Percentiles rank a stretch among this genome's conserved stretches.
These are phyloP conservation scores for Erebia palarica DNA, from an alignment of 2,888 invertebrate genomes.

Conservation along the genomic window DNA sequence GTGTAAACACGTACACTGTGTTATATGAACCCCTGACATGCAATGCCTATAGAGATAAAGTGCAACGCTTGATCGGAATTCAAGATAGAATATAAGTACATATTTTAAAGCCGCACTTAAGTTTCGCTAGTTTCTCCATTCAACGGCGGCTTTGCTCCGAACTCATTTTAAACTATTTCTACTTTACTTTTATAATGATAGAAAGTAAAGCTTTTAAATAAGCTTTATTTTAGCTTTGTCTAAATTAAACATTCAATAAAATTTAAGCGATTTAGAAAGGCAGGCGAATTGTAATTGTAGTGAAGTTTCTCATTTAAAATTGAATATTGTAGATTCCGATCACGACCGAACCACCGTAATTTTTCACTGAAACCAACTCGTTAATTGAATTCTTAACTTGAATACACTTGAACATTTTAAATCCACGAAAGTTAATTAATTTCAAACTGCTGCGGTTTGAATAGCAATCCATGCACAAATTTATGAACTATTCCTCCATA, in stretches of 20 bases:
- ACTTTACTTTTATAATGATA: not conserved
- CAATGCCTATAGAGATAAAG: conserved; percentile 10
- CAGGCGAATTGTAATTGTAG: conserved; percentile 21
- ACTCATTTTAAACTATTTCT: conserved; percentile 14
- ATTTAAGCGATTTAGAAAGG: conserved; percentile 15
- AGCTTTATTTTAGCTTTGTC: not conserved
- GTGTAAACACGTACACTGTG: conserved; percentile 18
- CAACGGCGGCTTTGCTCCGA: not conserved
- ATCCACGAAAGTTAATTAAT: conserved; percentile 64
- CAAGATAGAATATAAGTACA: not conserved
- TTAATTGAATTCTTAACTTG: conserved; percentile 63
- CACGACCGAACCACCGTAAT: conserved; percentile 20
- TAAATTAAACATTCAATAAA: conserved; percentile 11
- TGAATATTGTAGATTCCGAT: conserved; percentile 25
- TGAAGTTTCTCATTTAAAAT: conserved; percentile 19
- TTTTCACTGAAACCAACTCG: conserved; percentile 40
- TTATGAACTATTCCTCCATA: conserved; percentile 33
- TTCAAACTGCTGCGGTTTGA: conserved; percentile 47
- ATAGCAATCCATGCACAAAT: conserved; percentile 36
- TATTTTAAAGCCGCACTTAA: conserved; percentile 15
- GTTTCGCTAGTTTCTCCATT: not conserved
- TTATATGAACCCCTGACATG: conserved; percentile 12
- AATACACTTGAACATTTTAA: conserved; percentile 56
- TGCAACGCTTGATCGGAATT: conserved; percentile 17
- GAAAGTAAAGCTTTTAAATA: conserved; percentile 15